Base-by-base conservation (phyloP, 2,797 vertebrate species). In the Sebastes diploproa region DNA sequence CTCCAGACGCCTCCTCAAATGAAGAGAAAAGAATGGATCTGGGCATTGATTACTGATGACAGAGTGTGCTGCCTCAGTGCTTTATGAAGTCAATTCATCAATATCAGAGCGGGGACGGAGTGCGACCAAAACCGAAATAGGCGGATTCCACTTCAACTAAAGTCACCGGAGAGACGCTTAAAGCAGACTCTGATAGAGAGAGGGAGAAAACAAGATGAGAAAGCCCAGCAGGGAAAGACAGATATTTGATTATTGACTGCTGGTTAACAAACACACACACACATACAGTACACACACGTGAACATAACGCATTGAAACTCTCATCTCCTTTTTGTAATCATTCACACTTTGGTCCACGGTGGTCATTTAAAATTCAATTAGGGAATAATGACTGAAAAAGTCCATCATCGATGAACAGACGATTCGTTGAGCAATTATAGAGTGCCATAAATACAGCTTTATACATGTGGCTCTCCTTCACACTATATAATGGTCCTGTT, bases 31-130 rank as follows among this genome's bases (percentile, higher is more conserved):
- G 81, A 93, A 95, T 92, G 83, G 85, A 94, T 94, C 88, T 87
- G 73, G 86, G 85, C 88, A 95, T 95, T 94, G 94, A 95, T 95
- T 94, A 93, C 89, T 80, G 75, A 76, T 68, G 77, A 90, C 87
- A 86, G 90, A 91, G 91, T 81, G 89, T 85, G 93, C 93, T 90
- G 93, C 94, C 93, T 92, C 85, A 61, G 81, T 91, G 90, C 91
- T 94, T 95, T 91, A 95, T 93, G 88, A 94, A 95, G 93, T 94
- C 94, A 92, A 94, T 95, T 94, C 83, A 90, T 95, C 93, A 95
- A 94, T 95, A 93, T 89, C 80, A 86, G 72, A 84, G 78, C 29
- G 7, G 75, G 82, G 84, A 90, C 79, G 64, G 75, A 91, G 77
- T 76, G 80, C 54, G 14, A 83, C 86, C 77, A 58, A 88, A 89